A percentile compares a stretch with the other conserved stretches of the same genome.
Evolutionary conservation across 2,888 invertebrate genomes (phyloP).

Genomic region (Acrobasis suavella): DNA sequence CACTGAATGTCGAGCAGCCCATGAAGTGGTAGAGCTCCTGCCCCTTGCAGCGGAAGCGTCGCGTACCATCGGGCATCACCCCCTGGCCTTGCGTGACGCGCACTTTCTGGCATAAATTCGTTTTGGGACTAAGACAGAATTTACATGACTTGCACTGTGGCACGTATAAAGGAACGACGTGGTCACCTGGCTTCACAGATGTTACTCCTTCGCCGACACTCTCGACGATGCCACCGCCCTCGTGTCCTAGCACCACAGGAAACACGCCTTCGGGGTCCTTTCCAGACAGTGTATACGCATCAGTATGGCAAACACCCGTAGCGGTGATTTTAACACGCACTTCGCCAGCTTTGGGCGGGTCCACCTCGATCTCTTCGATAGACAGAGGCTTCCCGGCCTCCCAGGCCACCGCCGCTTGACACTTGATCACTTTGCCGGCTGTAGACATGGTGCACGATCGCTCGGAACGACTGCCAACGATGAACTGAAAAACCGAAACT

Average conservation of each 20-base stretch:
- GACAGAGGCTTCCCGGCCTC: slow-evolving; percentile 93
- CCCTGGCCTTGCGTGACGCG: slow-evolving; percentile 93
- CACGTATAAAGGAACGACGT: slow-evolving; percentile 98
- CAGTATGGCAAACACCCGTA: slow-evolving; percentile 95
- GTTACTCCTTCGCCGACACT: slow-evolving; percentile 97
- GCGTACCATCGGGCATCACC: slow-evolving; percentile 95
- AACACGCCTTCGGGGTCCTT: slow-evolving; percentile 95
- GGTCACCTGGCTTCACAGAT: slow-evolving; percentile 93
- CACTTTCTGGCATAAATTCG: slow-evolving; percentile 98
- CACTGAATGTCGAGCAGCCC: slow-evolving; percentile 98
- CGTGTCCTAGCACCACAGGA: slow-evolving; percentile 97
- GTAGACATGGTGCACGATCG: slow-evolving; percentile 61
- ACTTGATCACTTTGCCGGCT: slow-evolving; percentile 89
- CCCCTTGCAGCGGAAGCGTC: slow-evolving; percentile 90
- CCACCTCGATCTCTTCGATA: slow-evolving; percentile 96
- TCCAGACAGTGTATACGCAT: slow-evolving; percentile 94
- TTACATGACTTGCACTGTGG: slow-evolving; percentile 99
- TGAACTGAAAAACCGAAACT: slow-evolving; percentile 46
- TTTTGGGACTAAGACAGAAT: slow-evolving; percentile 97
- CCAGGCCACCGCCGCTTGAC: slow-evolving; percentile 99
- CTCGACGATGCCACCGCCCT: slow-evolving; percentile 98
- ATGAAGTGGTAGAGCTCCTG: slow-evolving; percentile 94
- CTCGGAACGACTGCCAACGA: slow-evolving; percentile 39
- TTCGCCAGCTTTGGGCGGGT: slow-evolving; percentile 96
- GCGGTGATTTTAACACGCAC: slow-evolving; percentile 91